Evolutionary conservation across 2,797 vertebrate genomes (phyloP), one percentile per base, ranked within the genome.

Genomic region (Micropoecilia bifurca): DNA sequence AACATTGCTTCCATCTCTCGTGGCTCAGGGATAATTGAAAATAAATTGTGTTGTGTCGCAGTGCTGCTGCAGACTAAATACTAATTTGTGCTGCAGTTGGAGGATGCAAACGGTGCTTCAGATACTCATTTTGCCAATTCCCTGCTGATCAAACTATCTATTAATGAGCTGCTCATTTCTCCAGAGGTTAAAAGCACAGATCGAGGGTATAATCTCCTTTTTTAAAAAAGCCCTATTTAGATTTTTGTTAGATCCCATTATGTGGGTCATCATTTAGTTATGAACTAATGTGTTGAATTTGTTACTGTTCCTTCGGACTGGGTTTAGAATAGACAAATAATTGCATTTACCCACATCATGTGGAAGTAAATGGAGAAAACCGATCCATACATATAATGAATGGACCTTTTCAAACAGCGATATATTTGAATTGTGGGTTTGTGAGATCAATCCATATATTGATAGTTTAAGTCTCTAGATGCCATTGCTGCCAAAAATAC

Each of bases 41-140:
- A 96, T 95, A 95, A 95, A 95, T 93, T 90, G 91, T 82, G 85
- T 87, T 90, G 92, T 95, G 95, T 94, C 87, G 93, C 95, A 95
- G 94, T 89, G 90, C 84, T 86, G 91, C 91, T 92, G 90, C 90
- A 92, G 91, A 93, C 90, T 92, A 95, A 95, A 95, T 95, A 93
- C 91, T 95, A 90, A 95, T 96, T 91, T 93, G 90, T 87, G 87
- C 90, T 86, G 92, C 92, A 89, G 90, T 85, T 78, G 74, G 78
- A 82, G 77, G 81, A 86, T 53, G 74, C 78, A 81, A 83, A 80
- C 71, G 77, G 61, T 50, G n/a, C 77, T 85, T 81, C 48, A 77
- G 18, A 84, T 85, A 73, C 74, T 82, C 6, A 48, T 71, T 86
- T 83, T 81, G 41, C n/a, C 68, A 77, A 76, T 75, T 76, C 74